Conservation (phyloP, 30 jellyfish, hydroid and myxozoan genomes). For the Mastigias papua region DNA sequence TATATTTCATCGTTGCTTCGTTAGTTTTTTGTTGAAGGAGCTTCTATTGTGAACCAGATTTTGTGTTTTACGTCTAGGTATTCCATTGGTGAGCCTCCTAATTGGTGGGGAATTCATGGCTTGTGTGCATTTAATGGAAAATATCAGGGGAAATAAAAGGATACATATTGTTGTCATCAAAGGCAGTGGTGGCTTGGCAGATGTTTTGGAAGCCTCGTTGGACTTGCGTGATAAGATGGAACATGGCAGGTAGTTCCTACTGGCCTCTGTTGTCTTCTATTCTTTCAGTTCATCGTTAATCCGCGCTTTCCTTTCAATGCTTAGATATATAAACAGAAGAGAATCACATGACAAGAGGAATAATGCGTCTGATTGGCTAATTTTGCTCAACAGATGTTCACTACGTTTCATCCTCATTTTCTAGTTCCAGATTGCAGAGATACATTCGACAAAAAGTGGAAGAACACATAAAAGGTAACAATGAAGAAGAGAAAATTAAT, state of each 20-base stretch:
- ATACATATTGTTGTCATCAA: conserved; percentile 18
- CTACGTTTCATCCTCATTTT: not conserved
- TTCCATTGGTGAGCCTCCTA: not conserved
- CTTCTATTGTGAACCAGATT: no score
- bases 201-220: not conserved
- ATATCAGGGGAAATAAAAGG: not conserved
- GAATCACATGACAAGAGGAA: no score
- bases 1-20: not conserved
- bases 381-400: no score
- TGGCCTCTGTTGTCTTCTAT: no score
- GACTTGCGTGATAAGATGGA: not conserved
- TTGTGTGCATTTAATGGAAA: conserved; percentile 3
- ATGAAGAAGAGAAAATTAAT: not conserved
- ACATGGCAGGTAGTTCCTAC: not conserved
- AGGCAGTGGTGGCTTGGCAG: conserved; percentile 34
- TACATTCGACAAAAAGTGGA: not conserved
- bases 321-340: no score
- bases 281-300: not conserved
- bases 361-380: no score
- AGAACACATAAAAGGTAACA: not conserved
- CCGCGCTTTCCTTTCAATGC: not conserved
- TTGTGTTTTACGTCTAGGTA: not conserved
- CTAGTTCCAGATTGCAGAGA: not conserved
- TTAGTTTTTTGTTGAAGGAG: not conserved
- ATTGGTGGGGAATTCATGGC: conserved; percentile 7